Base-by-base conservation (phyloP, 1,140 invertebrate species). In the Venturia canescens region DNA sequence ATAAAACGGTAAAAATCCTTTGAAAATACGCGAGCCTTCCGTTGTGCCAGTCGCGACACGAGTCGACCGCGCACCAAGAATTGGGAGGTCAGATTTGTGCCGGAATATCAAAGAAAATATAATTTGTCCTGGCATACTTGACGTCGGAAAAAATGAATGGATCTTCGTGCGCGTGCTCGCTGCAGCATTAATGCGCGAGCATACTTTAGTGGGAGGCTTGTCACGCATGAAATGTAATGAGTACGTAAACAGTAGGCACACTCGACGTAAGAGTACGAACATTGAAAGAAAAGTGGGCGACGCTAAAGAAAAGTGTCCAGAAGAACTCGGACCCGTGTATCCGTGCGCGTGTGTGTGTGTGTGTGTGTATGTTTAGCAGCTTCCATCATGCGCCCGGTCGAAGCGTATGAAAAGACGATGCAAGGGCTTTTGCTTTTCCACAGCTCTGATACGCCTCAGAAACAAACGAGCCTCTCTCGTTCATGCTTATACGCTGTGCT, bases 361-460 rank as follows among this genome's bases (percentile, higher is more conserved):
- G 18, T 1, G n/a, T n/a, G n/a, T 38, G 34, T 72, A 26, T 74
- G 34, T 74, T 76, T 76, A 53, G 31, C 27, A 18, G 63, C 53
- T 60, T 31, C 63, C 23, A 31, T 69, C 29, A 34, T 60, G 27
- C 72, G 72, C 72, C 71, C n/a, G 48, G 71, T 29, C 71, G 71
- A 74, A 53, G 38, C 21, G 7, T 53, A 60, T 76, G 50, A 76
- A 76, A 76, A 76, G 72, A 76, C 44, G 27, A 53, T 76, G 72
- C 29, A 26, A 23, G 48, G 16, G 70, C 38, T 72, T 26, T 38
- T 48, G 71, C 71, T 53, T 53, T 53, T 74, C 44, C 44, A 29
- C 71, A 23, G 18, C 48, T 76, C 48, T 23, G 13, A 70, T 70
- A 31, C 67, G 60, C 26, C 27, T 15, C n/a, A 66, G 23, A 66